A percentile compares a stretch with the other conserved stretches of the same genome.
phyloP scores from a whole-genome alignment of 2,113 vertebrate species.

The Chaenogobius annularis region DNA sequence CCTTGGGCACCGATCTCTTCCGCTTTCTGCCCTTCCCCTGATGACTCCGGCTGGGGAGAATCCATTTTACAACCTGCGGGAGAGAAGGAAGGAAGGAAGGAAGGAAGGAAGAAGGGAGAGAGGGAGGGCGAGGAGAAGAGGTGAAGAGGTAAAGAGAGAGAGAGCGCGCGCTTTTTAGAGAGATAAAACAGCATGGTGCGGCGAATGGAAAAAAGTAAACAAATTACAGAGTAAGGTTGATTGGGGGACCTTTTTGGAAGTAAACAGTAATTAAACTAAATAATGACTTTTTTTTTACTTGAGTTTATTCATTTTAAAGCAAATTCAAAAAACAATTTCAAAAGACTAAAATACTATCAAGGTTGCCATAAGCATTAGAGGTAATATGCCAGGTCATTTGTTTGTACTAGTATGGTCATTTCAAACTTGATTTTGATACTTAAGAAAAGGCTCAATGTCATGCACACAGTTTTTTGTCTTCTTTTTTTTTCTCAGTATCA shows the following conservation, averaged over 20 bases:
- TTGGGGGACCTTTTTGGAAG: conserved; percentile 32
- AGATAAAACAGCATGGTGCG: conserved; percentile 21
- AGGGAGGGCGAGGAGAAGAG: conserved; percentile 36
- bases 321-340: neutral
- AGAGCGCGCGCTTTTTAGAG: conserved; percentile 41
- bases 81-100: conserved; percentile 40
- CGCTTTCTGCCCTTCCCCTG: conserved; percentile 83
- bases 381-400: neutral
- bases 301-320: neutral
- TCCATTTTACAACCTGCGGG: conserved; percentile 93
- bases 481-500: neutral
- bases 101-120: conserved; percentile 48
- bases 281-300: conserved; percentile 38
- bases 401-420: neutral
- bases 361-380: neutral
- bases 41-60: conserved; percentile 79
- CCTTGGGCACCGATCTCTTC: conserved; percentile 78
- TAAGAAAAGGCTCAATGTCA: too few relatives aligned
- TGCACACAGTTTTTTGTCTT: neutral
- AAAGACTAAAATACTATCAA: neutral
- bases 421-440: too few relatives aligned
- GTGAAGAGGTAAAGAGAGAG: conserved; percentile 36
- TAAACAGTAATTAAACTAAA: conserved; percentile 42
- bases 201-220: conserved; percentile 13
- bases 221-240: conserved; percentile 11